Base-by-base conservation (phyloP, 2,888 invertebrate species). In the Galerucella pusilla region DNA sequence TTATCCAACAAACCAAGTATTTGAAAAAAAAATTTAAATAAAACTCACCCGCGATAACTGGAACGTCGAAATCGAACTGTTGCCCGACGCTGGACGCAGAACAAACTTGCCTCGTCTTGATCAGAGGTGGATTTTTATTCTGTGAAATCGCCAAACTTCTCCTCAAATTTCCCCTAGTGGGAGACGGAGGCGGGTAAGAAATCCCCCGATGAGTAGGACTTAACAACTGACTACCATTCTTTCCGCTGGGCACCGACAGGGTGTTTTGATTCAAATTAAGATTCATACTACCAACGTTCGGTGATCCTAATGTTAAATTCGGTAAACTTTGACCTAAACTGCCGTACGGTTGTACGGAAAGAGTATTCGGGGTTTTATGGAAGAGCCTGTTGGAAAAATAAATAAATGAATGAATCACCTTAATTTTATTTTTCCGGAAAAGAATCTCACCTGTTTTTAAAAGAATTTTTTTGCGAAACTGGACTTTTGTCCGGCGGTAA, bases 121-220 rank as follows among this genome's bases (percentile, higher is more conserved):
- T 89, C 71, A 96, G 89, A 10, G 95, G 96, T 75, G 96, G 96
- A 86, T 95, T 93, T 84, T 94, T 93, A 83, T 91, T 91, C 82
- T 93, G 91, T 25, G 94, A 94, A 84, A 94, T 93, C 57, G 93
- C 93, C 84, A 92, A 86, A 28, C 93, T 92, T 74, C 93, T 89
- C 81, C 91, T 89, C 72, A 93, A 84, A 70, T 92, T 92, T 68
- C 90, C 92, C 84, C 93, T 91, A 75, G 90, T 90, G 73, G 91
- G 95, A 79, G 94, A 95, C 35, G 94, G 94, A 9, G 96, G 96
- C 72, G 96, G 95, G 86, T 96, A 95, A 78, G 94, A 95, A 76
- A 93, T 92, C 76, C 95, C 95, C 81, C 93, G 90, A 83, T 91
- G 90, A 82, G 91, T 91, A 11, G 93, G 90, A 84, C 90, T 91